A percentile compares a stretch with the other conserved stretches of the same genome.
Evolutionary conservation across 30 jellyfish, hydroid and myxozoan species (phyloP).

Genomic region (Haliclystus octoradiatus): DNA sequence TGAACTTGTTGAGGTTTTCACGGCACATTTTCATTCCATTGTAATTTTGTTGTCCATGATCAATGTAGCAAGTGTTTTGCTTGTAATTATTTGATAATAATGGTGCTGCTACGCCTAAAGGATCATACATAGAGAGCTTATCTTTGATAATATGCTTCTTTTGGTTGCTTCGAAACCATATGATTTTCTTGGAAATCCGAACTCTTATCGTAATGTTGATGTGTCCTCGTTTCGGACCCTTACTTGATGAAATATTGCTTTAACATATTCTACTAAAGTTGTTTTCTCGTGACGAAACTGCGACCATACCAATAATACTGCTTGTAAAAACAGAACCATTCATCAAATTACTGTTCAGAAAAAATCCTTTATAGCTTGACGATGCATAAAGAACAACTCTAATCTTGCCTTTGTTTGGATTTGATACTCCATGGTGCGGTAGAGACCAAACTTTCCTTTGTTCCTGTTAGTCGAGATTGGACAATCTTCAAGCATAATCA

Average conservation of each 20-base stretch:
- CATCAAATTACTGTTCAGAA: constrained; percentile 9
- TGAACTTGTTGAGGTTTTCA: too few relatives aligned
- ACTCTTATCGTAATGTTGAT: constrained; percentile 11
- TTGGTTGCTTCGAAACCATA: constrained; percentile 26
- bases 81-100: too few relatives aligned
- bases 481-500: constrained; percentile 3
- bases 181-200: too few relatives aligned
- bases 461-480: constrained; percentile 5
- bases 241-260: constrained; percentile 20
- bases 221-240: constrained; percentile 18
- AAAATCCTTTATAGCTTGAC: constrained; percentile 8
- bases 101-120: constrained; percentile 30
- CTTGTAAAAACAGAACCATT: constrained; percentile 25
- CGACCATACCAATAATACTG: constrained; percentile 10
- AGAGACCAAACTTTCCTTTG: constrained; percentile 11
- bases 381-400: constrained; percentile 16
- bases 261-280: constrained; percentile 8
- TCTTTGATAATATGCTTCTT: not conserved
- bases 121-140: constrained; percentile 9
- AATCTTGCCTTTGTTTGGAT: constrained; percentile 23
- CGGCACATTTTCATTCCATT: not conserved
- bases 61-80: constrained; percentile 13
- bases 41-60: constrained; percentile 1
- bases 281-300: constrained; percentile 15
- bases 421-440: constrained; percentile 34